Evolutionary conservation across 2,113 vertebrate species (phyloP).

Genomic region (Heliornis fulica): DNA sequence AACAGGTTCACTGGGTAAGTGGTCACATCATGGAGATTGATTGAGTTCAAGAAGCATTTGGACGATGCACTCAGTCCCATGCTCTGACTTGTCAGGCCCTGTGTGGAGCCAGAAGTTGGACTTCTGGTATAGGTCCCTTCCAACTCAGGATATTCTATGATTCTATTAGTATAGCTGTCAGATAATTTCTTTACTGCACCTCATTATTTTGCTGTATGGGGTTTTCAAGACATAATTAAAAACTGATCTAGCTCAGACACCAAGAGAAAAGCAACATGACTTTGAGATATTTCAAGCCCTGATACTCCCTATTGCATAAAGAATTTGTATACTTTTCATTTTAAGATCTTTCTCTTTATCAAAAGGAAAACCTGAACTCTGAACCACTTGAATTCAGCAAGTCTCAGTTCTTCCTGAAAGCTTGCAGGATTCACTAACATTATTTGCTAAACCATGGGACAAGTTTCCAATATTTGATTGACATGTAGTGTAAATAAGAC

Average conservation of each 20-base stretch:
- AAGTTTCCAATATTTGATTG: neutral
- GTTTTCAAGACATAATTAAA: neutral
- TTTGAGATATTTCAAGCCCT: neutral
- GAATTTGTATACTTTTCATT: neutral
- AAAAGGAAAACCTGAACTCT: neutral
- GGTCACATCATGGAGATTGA: no score
- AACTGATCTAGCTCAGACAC: neutral
- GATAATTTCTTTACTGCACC: neutral
- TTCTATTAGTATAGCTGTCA: neutral
- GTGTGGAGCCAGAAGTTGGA: no score
- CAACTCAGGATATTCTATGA: no score
- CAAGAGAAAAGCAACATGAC: neutral
- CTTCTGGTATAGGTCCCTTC: no score
- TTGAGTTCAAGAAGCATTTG: no score
- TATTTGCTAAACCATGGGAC: neutral
- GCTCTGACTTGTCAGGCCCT: no score
- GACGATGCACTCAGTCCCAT: no score
- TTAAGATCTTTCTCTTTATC: neutral
- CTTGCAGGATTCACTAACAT: neutral
- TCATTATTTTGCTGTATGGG: neutral
- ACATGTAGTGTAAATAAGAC: neutral
- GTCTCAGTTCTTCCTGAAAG: neutral
- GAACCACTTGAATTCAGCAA: neutral
- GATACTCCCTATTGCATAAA: neutral
- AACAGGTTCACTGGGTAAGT: no score